These are phyloP conservation scores for Anagyrus pseudococci DNA, from an alignment of 2,888 invertebrate species.

Conservation along the genomic window DNA sequence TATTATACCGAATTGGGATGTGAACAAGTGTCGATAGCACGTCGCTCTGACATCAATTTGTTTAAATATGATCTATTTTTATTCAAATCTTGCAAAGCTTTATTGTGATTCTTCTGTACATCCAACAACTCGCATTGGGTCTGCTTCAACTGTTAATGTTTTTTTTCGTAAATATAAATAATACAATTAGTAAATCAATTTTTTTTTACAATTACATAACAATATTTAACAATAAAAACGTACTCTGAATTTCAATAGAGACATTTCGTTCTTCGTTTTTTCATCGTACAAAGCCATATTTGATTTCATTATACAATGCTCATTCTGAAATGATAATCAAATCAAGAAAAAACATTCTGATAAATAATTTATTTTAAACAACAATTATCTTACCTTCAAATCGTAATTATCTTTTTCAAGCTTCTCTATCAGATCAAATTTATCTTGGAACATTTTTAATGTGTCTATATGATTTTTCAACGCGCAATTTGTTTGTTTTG, in stretches of 20 bases:
- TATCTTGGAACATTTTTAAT: constrained; percentile 47
- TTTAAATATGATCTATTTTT: constrained; percentile 40
- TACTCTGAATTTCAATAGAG: constrained; percentile 45
- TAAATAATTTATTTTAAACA: not conserved
- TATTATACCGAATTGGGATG: not conserved
- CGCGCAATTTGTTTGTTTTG: constrained; percentile 44
- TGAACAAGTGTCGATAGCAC: not conserved
- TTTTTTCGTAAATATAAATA: constrained; percentile 1
- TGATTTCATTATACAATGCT: constrained; percentile 42
- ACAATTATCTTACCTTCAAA: constrained; percentile 44
- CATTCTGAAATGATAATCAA: constrained; percentile 4
- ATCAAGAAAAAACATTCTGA: not conserved
- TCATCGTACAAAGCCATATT: constrained; percentile 43
- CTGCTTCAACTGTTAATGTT: constrained; percentile 44
- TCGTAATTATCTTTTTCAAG: constrained; percentile 52
- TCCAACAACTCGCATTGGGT: constrained; percentile 17
- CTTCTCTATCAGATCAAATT: constrained; percentile 48
- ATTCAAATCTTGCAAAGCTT: constrained; percentile 45
- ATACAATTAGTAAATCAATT: not conserved
- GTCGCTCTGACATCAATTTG: not conserved
- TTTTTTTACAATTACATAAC: not conserved
- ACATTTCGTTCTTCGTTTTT: constrained; percentile 47
- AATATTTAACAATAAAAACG: constrained; percentile 18
- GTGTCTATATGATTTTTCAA: constrained; percentile 44
- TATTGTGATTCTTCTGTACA: constrained; percentile 45